phyloP scores from a whole-genome alignment of 2,888 invertebrate genomes.

The Noctua janthe region DNA sequence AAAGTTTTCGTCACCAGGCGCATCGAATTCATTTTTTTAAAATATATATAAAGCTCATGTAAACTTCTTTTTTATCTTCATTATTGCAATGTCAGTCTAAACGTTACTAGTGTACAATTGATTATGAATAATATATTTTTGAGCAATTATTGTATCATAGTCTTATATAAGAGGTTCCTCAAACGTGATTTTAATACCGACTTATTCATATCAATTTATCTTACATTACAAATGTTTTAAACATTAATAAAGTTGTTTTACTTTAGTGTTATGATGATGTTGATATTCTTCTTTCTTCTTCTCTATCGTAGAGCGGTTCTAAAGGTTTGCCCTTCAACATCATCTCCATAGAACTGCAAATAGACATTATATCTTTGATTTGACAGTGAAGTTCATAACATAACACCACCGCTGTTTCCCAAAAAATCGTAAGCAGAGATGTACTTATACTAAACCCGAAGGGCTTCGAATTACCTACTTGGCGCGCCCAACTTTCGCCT shows the following conservation, averaged over 20 bases:
- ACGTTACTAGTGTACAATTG: slow-evolving; percentile 8
- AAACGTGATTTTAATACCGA: slow-evolving; percentile 25
- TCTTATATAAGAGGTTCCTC: slow-evolving; percentile 12
- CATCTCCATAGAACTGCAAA: slow-evolving; percentile 80
- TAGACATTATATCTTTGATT: slow-evolving; percentile 13
- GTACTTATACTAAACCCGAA: not conserved
- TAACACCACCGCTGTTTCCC: not conserved
- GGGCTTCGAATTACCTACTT: not conserved
- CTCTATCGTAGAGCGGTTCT: slow-evolving; percentile 71
- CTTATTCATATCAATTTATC: slow-evolving; percentile 15
- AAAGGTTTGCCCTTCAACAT: slow-evolving; percentile 77
- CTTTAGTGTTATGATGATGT: slow-evolving; percentile 27
- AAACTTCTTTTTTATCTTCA: not conserved
- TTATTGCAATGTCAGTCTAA: slow-evolving; percentile 17
- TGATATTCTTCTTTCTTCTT: slow-evolving; percentile 63
- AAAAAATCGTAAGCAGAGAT: not conserved
- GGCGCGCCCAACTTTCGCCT: not conserved
- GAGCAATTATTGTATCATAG: slow-evolving; percentile 34
- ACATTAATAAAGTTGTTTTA: slow-evolving; percentile 21
- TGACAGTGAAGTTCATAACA: not conserved
- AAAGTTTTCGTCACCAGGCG: not conserved
- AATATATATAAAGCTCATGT: slow-evolving; percentile 12
- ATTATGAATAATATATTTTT: slow-evolving; percentile 12
- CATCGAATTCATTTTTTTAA: slow-evolving; percentile 1
- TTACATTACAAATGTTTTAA: slow-evolving; percentile 28